Base-by-base conservation (phyloP, 2,888 invertebrate species). In the Eupithecia exiguata region DNA sequence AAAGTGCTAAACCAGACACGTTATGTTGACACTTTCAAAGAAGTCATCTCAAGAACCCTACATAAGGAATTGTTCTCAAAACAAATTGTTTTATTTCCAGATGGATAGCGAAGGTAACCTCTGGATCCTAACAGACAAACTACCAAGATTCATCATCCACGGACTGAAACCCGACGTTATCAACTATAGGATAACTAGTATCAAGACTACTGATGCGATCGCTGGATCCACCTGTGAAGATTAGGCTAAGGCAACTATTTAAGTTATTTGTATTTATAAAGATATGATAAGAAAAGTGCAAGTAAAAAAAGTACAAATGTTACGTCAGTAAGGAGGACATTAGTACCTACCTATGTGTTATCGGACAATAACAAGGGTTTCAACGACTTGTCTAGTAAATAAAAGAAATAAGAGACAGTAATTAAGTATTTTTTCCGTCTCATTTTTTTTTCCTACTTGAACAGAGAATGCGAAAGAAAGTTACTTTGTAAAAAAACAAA, bases 121-220 rank as follows among this genome's bases (percentile, higher is more conserved):
- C 14, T 98, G 97, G 97, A 95, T 97, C 18, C 94, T 98, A 3
- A 96, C 97, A 0, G 97, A 98, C 87, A 96, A 95, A 80, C 95
- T 97, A 95, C 97, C 97, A 0, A 93, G 95, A 12, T 97, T 97
- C 87, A 89, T 97, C 68, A 96, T 96, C 88, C 93, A 94, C 79
- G 92, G 92, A 12, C 89, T 97, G 70, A 96, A 97, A 85, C 93
- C 95, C 36, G 95, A 96, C 58, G 96, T 96, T 70, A 89, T 96
- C 40, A 98, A 98, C 90, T 97, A 96, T 88, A 94, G 95, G 79
- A 95, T 96, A 87, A 92, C 95, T 80, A 95, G 95, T 72, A 94
- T 95, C 65, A 92, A 93, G 43, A 91, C 95, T 0, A 87, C 91
- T 3, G 95, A 96, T 36, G 95, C 95, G 6, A 92, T 96, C 53